These are phyloP conservation scores for Mustela erminea DNA, from an alignment of 2,797 vertebrate genomes.

Conservation along the genomic window DNA sequence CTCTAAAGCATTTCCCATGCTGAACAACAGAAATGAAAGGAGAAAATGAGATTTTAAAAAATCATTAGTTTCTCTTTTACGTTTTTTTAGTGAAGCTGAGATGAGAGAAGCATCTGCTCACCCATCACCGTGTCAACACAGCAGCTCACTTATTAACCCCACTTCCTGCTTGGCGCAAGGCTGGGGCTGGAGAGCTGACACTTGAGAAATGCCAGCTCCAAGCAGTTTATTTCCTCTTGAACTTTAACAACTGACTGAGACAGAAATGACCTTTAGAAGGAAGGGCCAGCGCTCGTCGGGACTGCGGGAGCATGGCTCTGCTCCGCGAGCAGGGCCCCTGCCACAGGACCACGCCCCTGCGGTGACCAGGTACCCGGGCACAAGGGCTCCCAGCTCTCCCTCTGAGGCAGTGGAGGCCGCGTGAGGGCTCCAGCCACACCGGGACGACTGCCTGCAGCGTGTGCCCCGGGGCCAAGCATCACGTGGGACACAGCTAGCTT, in stretches of 20 bases:
- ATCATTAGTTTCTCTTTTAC: slow-evolving; percentile 51
- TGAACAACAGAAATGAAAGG: slow-evolving; percentile 71
- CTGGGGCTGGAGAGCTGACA: slow-evolving; percentile 85
- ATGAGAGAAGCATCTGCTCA: slow-evolving; percentile 66
- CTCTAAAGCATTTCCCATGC: slow-evolving; percentile 68
- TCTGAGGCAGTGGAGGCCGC: neutral
- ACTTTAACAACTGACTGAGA: slow-evolving; percentile 89
- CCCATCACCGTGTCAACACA: slow-evolving; percentile 81
- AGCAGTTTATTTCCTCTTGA: slow-evolving; percentile 90
- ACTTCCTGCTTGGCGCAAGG: slow-evolving; percentile 68
- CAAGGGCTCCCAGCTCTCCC: neutral
- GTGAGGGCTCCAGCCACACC: neutral
- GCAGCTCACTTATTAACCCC: slow-evolving; percentile 83
- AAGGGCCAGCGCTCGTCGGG: slow-evolving; percentile 85
- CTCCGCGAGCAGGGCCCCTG: neutral
- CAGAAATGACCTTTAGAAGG: slow-evolving; percentile 89
- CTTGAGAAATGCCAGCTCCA: slow-evolving; percentile 89
- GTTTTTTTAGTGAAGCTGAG: neutral
- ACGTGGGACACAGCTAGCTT: neutral
- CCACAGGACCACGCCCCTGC: neutral
- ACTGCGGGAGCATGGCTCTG: slow-evolving; percentile 39
- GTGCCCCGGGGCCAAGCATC: neutral
- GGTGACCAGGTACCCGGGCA: neutral
- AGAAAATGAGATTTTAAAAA: slow-evolving; percentile 77
- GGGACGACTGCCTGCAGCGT: accelerated